Evolutionary conservation across 2,888 invertebrate genomes (phyloP), one percentile per base, ranked within the genome.

Genomic region (Acanthopleura granulata): DNA sequence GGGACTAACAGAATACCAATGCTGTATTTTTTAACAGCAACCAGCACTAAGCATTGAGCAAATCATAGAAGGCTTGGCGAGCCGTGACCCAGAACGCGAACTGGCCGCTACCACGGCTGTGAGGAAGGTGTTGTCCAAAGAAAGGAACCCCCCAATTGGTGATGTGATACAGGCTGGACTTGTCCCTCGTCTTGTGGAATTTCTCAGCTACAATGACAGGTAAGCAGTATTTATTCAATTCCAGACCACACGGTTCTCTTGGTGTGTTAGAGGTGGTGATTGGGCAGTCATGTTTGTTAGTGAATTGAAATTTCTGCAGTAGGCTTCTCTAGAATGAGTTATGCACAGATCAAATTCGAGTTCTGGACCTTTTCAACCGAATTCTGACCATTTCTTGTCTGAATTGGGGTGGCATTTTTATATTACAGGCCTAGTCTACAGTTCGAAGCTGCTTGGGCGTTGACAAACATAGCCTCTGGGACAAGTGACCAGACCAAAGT

Each of bases 401-500:
- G 3, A 6, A 6, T 40, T 9, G 4, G 3, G 9, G 9, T 40
- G 40, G 40, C 40, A 40, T 6, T 6, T 40, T 9, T 3, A 6
- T 40, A 40, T 40, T 81, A 27, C 80, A 90, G 89, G 76, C 88
- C 89, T 25, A 88, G 90, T 57, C 82, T 92, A 11, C 91, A 98
- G 90, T 99, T 99, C 91, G 99, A 99, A 91, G 95, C 98, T 0
- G 95, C 98, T 0, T 99, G 99, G 99, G 97, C 97, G 0, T 91
- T 99, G 75, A 99, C 99, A 40, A 99, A 99, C 89, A 96, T 99
- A 74, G 98, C 99, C 0, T 98, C 98, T 0, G 99, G 99, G 14
- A 96, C 96, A 0, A 94, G 95, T 0, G 94, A 95, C 0, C 97
- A 99, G 90, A 99, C 99, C 0, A 93, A 94, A 82, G 94, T 94